A percentile compares a stretch with the other conserved stretches of the same genome.
phyloP scores from a whole-genome alignment of 2,113 vertebrate genomes.

The Phyllopteryx taeniolatus region DNA sequence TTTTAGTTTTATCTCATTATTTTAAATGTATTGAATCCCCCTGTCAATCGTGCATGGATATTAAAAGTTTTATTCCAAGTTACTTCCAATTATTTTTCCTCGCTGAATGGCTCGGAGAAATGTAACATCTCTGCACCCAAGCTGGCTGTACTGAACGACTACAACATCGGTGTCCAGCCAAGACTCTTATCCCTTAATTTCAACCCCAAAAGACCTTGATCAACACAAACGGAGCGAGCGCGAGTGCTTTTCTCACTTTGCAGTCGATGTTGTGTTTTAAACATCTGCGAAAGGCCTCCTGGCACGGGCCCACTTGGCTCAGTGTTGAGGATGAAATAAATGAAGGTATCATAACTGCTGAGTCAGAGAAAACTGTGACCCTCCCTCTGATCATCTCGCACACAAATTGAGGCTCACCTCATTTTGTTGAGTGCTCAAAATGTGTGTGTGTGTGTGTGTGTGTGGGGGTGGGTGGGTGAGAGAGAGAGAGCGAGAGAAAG shows the following conservation, averaged over 20 bases:
- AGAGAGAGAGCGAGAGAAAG: neutral
- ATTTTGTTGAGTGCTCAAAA: slow-evolving; percentile 63
- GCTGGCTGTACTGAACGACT: too few species aligned
- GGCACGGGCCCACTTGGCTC: slow-evolving; percentile 29
- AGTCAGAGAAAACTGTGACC: slow-evolving; percentile 51
- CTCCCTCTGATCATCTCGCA: slow-evolving; percentile 29
- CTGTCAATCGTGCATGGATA: too few species aligned
- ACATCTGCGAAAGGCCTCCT: slow-evolving; percentile 30
- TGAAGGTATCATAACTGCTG: slow-evolving; percentile 48
- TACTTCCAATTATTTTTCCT: too few species aligned
- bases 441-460: neutral
- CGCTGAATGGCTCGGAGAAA: too few species aligned
- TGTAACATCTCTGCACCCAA: too few species aligned
- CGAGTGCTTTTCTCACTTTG: slow-evolving; percentile 24
- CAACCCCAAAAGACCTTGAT: neutral
- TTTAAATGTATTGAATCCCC: too few species aligned
- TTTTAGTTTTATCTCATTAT: too few species aligned
- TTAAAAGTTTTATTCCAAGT: too few species aligned
- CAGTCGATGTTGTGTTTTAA: slow-evolving; percentile 7
- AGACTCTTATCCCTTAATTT: too few species aligned
- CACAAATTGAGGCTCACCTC: slow-evolving; percentile 31
- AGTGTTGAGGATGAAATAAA: slow-evolving; percentile 31
- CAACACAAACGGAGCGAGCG: slow-evolving; percentile 5
- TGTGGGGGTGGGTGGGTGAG: neutral
- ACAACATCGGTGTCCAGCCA: too few species aligned